phyloP scores from a whole-genome alignment of 2,797 vertebrate genomes.

The Rhadinocentrus ornatus region DNA sequence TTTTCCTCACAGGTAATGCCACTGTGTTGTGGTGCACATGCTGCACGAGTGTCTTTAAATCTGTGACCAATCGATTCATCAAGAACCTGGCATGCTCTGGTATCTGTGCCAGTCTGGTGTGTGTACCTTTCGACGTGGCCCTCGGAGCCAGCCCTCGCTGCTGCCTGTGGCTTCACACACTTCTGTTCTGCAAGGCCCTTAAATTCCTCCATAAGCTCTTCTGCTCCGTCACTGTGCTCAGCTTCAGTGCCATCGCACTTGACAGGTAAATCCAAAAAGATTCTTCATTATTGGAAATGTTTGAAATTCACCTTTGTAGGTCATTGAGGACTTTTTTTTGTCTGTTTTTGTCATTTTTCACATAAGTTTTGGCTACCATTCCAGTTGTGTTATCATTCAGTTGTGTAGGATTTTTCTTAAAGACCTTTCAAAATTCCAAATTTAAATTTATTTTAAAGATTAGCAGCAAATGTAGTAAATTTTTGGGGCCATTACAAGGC shows the following conservation, averaged over 20 bases:
- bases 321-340: too few species aligned
- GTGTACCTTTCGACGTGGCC: conserved; percentile 94
- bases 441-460: too few species aligned
- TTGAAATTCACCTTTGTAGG: not conserved
- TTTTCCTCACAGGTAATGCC: conserved; percentile 86
- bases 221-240: conserved; percentile 96
- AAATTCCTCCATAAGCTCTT: conserved; percentile 98
- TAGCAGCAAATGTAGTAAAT: too few species aligned
- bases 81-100: conserved; percentile 96
- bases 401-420: too few species aligned
- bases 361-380: too few species aligned
- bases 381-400: too few species aligned
- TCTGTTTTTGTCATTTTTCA: too few species aligned
- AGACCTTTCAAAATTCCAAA: too few species aligned
- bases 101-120: conserved; percentile 92
- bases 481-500: too few species aligned
- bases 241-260: conserved; percentile 94
- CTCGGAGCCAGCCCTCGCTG: conserved; percentile 92
- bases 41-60: conserved; percentile 92
- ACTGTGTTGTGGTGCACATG: conserved; percentile 96
- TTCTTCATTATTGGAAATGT: not conserved
- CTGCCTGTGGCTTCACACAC: conserved; percentile 93
- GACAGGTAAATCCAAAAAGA: conserved; percentile 87
- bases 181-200: conserved; percentile 91
- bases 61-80: conserved; percentile 95